Evolutionary conservation across 2,888 invertebrate species (phyloP).

Genomic region (Diarsia brunnea): DNA sequence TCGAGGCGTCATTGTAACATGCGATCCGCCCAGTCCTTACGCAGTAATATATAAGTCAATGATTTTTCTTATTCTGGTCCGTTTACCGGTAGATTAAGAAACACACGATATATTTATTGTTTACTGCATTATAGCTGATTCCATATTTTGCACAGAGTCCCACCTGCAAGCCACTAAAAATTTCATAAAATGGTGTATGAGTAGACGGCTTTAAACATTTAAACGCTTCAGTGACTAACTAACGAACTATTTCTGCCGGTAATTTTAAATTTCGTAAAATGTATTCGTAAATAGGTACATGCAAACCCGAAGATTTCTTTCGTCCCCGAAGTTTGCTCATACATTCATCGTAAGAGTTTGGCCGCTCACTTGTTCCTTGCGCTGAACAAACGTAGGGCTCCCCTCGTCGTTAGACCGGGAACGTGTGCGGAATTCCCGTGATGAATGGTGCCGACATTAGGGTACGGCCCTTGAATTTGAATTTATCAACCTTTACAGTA

Average conservation of each 20-base stretch:
- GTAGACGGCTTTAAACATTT: neutral
- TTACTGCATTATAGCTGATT: neutral
- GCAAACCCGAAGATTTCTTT: neutral
- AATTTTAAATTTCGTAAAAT: neutral
- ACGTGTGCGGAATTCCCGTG: slow-evolving; percentile 68
- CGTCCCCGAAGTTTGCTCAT: slow-evolving; percentile 19
- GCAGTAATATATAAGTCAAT: too few relatives aligned
- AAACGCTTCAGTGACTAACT: neutral
- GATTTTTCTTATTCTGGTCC: neutral
- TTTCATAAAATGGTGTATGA: neutral
- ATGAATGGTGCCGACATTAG: slow-evolving; percentile 62
- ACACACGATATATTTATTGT: neutral
- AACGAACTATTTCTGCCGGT: neutral
- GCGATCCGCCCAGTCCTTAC: too few relatives aligned
- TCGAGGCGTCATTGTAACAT: too few relatives aligned
- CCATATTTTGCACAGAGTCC: neutral
- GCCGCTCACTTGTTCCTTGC: slow-evolving; percentile 56
- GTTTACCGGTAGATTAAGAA: neutral
- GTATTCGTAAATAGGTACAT: neutral
- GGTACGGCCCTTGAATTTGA: slow-evolving; percentile 65
- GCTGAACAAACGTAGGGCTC: slow-evolving; percentile 33
- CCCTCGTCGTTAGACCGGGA: slow-evolving; percentile 67
- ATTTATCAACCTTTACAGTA: slow-evolving; percentile 52
- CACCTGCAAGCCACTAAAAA: neutral
- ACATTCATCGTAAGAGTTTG: slow-evolving; percentile 1